Evolutionary conservation across 2,113 vertebrate species (phyloP), one percentile per base, ranked within the genome.

Genomic region (Tinamus guttatus): DNA sequence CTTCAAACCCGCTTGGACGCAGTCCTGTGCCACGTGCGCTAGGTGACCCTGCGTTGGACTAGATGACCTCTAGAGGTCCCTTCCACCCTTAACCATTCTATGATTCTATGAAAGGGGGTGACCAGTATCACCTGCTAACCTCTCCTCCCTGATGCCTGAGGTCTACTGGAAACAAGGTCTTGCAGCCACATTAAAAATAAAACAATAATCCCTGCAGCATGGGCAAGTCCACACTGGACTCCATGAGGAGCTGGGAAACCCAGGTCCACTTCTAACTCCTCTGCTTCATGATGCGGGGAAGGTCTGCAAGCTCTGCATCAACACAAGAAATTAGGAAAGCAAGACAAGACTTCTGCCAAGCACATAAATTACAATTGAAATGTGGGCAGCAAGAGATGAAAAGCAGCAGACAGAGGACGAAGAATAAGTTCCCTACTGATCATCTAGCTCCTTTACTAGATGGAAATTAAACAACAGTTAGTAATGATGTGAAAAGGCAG

Each of bases 401-500:
- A 79, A 58, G 22, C 64, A 93, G 51, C 16, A 77, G 38, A 70
- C 17, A n/a, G 13, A 38, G 85, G 73, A 41, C 52, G 28, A 90
- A 74, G 49, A 8, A 11, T 58, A 78, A 49, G 56, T 63, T 75
- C 81, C 51, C 87, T 84, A 75, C 65, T 56, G 36, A 95, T 92
- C 56, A 84, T 64, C 41, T 47, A 78, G 69, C 52, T 52, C 28
- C 68, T 52, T 34, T 83, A 63, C 45, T n/a, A 78, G 52, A 85
- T 0, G 6, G 56, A 67, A 89, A 83, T 82, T 14, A 86, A 94
- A 6, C 40, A 78, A 45, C 52, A 47, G 34, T 62, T 79, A 68
- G 64, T 52, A 81, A 59, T 17, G 65, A 91, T 56, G 81, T 87
- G 74, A 89, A 89, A 75, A 89, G 20, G 41, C 51, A 83, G 73